Conservation (phyloP, 1,140 invertebrate genomes). For the Lepidurus packardi region DNA sequence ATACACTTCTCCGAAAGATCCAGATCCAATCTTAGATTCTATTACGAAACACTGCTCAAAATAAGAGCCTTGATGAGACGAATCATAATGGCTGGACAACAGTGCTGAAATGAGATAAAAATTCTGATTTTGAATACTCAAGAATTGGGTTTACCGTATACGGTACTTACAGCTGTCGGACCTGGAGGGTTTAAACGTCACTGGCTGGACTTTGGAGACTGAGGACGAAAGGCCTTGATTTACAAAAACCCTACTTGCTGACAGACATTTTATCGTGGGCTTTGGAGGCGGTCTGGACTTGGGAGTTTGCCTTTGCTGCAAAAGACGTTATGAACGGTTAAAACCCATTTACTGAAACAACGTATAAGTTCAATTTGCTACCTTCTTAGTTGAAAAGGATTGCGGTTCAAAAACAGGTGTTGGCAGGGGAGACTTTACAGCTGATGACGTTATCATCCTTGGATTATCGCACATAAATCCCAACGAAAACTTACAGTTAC, state of each 20-base stretch:
- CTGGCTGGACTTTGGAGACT: not conserved
- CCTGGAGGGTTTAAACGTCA: not conserved
- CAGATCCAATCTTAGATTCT: slow-evolving; percentile 58
- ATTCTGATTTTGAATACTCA: not conserved
- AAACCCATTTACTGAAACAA: not conserved
- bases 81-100: slow-evolving; percentile 40
- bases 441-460: not conserved
- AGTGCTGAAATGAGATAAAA: slow-evolving; percentile 10
- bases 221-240: not conserved
- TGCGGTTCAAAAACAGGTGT: slow-evolving; percentile 1
- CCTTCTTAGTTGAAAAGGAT: slow-evolving; percentile 11
- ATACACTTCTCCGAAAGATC: slow-evolving; percentile 69
- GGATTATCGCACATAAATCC: too few species aligned
- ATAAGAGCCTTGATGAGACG: slow-evolving; percentile 44
- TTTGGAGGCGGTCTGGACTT: slow-evolving; percentile 9
- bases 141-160: not conserved
- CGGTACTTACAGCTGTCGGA: not conserved
- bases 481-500: not conserved
- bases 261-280: not conserved
- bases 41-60: slow-evolving; percentile 62
- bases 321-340: not conserved
- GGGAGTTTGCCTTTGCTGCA: not conserved
- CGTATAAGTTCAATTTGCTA: not conserved
- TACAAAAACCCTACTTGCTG: not conserved
- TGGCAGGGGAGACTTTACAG: not conserved